phyloP scores from a whole-genome alignment of 2,797 vertebrate species.

The Percopsis omiscomaycus region DNA sequence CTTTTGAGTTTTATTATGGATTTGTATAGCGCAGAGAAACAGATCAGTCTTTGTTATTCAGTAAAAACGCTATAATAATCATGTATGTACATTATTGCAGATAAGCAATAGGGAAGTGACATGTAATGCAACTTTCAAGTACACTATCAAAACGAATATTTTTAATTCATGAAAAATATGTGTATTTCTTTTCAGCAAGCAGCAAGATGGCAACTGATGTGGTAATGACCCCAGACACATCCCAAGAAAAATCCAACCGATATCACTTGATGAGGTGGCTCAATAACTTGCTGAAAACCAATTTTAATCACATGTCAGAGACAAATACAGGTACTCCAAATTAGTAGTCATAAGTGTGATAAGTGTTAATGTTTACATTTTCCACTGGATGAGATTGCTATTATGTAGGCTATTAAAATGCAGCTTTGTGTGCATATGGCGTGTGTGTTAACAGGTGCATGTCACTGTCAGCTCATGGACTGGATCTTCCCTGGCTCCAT shows the following conservation, averaged over 20 bases:
- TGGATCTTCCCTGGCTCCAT: constrained; percentile 69
- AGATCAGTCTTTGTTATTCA: neutral
- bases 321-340: constrained; percentile 70
- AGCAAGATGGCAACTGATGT: constrained; percentile 62
- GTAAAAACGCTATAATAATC: neutral
- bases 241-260: constrained; percentile 54
- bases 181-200: constrained; percentile 20
- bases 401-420: neutral
- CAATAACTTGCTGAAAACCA: constrained; percentile 70
- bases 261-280: constrained; percentile 67
- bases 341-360: neutral
- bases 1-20: constrained; percentile 11
- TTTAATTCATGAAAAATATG: neutral
- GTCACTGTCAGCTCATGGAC: constrained; percentile 79
- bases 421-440: constrained; percentile 4
- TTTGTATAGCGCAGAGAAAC: neutral
- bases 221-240: constrained; percentile 28
- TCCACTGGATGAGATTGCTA: neutral
- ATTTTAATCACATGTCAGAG: constrained; percentile 68
- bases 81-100: too few species aligned
- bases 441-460: constrained; percentile 63
- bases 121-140: too few species aligned
- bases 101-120: too few species aligned
- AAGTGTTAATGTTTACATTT: neutral
- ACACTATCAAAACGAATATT: neutral